These are phyloP conservation scores for Pteropus alecto DNA, from an alignment of 2,113 vertebrate species.

Conservation along the genomic window DNA sequence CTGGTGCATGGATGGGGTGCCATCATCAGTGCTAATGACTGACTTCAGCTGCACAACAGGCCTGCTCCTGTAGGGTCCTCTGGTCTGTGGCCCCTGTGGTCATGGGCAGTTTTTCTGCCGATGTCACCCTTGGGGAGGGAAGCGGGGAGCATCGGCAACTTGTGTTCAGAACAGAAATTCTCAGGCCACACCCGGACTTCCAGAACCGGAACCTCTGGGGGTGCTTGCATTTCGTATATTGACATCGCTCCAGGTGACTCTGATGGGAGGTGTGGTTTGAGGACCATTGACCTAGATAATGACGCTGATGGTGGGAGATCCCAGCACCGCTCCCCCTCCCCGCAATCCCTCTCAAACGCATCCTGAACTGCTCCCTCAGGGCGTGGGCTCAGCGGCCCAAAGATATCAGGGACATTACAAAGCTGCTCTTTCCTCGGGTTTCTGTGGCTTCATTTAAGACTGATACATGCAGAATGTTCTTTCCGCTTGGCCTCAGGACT, in stretches of 20 bases:
- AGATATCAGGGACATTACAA: fast-evolving
- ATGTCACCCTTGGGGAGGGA: background rate
- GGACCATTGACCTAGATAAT: background rate
- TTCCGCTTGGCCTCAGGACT: fast-evolving
- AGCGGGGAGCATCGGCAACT: too few species aligned
- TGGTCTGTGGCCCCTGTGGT: background rate
- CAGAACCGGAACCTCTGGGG: background rate
- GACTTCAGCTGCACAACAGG: background rate
- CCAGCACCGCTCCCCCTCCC: fast-evolving
- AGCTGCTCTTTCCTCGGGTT: background rate
- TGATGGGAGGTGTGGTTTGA: background rate
- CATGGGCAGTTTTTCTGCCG: background rate
- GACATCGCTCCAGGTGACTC: background rate
- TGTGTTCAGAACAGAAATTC: background rate
- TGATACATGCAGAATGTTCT: fast-evolving
- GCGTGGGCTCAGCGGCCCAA: background rate
- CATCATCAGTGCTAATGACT: fast-evolving
- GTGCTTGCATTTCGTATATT: background rate
- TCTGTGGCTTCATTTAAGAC: background rate
- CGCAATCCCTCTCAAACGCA: background rate
- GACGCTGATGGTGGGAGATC: background rate
- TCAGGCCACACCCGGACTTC: too few species aligned
- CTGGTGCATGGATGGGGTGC: fast-evolving
- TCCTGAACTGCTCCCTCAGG: background rate
- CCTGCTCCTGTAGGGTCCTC: background rate